phyloP scores from a whole-genome alignment of 2,113 vertebrate genomes.

The Piprites chloris region DNA sequence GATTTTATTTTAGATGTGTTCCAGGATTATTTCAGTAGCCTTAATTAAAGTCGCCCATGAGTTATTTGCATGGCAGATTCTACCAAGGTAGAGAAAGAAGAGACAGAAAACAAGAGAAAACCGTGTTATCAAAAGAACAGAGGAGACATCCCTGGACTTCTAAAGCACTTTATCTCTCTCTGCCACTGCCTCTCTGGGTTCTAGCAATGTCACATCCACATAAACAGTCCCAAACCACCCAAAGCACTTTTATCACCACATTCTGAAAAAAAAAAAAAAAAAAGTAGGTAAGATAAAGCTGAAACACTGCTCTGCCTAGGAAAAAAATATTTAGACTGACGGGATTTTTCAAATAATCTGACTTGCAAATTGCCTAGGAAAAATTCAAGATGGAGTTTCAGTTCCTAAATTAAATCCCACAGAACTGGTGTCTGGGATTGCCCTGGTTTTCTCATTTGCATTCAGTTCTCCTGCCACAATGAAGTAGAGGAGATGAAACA shows the following conservation, averaged over 20 bases:
- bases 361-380: slow-evolving; percentile 33
- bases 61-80: background rate
- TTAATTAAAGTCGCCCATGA: background rate
- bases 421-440: background rate
- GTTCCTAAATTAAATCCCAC: slow-evolving; percentile 21
- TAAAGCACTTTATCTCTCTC: background rate
- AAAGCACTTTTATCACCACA: slow-evolving; percentile 12
- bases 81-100: background rate
- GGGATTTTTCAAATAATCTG: slow-evolving; percentile 28
- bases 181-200: no score
- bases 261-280: background rate
- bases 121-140: background rate
- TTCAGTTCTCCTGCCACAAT: background rate
- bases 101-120: background rate
- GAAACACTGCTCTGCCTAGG: background rate
- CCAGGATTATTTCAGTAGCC: background rate
- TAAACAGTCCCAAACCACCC: background rate
- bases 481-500: background rate
- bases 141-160: background rate
- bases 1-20: background rate
- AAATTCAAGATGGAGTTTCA: background rate
- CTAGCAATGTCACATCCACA: background rate
- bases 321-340: background rate
- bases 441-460: background rate
- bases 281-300: background rate